Evolutionary conservation across 1,140 invertebrate species (phyloP).

Genomic region (Asbolus verrucosus): DNA sequence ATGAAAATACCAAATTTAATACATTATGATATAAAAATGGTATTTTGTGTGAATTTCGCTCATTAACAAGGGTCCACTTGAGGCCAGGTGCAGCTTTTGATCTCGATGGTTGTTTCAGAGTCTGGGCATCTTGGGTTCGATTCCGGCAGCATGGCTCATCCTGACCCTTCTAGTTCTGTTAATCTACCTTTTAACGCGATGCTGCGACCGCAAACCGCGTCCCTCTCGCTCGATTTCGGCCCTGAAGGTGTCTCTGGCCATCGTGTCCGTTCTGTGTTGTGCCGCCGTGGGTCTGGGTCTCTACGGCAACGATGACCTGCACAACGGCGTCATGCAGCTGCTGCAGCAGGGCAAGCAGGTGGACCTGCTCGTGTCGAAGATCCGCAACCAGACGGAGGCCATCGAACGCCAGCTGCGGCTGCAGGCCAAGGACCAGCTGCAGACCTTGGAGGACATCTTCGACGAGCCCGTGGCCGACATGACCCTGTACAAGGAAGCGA

Average conservation of each 20-base stretch:
- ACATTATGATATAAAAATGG: too few species aligned
- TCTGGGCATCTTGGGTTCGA: conserved; percentile 89
- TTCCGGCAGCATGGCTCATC: conserved; percentile 91
- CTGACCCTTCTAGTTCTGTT: conserved; percentile 87
- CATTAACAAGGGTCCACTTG: too few species aligned
- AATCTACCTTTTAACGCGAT: conserved; percentile 92
- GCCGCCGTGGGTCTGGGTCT: conserved; percentile 82
- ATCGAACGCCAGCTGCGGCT: conserved; percentile 61
- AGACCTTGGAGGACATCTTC: conserved; percentile 77
- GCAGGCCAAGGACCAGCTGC: conserved; percentile 67
- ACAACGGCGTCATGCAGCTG: conserved; percentile 87
- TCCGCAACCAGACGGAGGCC: conserved; percentile 76
- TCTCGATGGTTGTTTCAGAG: too few species aligned
- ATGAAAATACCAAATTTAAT: too few species aligned
- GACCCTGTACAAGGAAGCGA: conserved; percentile 75
- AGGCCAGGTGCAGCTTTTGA: too few species aligned
- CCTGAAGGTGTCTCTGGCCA: conserved; percentile 84
- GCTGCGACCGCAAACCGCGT: conserved; percentile 91
- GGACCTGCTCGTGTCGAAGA: conserved; percentile 78
- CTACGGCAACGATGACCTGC: conserved; percentile 94
- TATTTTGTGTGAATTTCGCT: too few species aligned
- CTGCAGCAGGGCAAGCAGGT: conserved; percentile 82
- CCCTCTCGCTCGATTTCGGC: conserved; percentile 87
- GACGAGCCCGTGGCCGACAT: conserved; percentile 81
- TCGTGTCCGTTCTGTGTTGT: conserved; percentile 87